Evolutionary conservation across 2,888 invertebrate genomes (phyloP).

Genomic region (Gasteruption jaculator): DNA sequence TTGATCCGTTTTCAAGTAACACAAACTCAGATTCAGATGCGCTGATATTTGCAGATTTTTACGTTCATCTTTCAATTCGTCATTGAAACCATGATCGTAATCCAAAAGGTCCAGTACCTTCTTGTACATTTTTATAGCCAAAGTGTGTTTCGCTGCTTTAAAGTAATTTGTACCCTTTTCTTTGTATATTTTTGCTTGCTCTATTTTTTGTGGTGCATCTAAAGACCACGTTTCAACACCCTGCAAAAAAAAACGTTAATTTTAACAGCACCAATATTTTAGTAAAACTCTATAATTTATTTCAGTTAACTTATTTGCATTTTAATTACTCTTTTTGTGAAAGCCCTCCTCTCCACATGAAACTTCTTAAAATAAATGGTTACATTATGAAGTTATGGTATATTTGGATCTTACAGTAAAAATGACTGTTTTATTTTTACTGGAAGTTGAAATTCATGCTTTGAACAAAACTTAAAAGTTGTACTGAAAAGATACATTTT

Average conservation of each 20-base stretch:
- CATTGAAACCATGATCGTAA: constrained; percentile 21
- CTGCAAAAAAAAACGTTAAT: constrained; percentile 49
- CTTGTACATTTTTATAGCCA: constrained; percentile 86
- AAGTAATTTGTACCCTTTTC: constrained; percentile 89
- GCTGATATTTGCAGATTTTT: constrained; percentile 64
- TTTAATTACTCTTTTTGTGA: no score
- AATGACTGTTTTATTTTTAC: no score
- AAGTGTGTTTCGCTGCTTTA: constrained; percentile 68
- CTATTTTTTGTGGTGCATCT: constrained; percentile 72
- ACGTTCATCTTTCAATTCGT: constrained; percentile 49
- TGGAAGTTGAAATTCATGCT: no score
- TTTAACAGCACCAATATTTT: no score
- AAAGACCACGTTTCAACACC: constrained; percentile 80
- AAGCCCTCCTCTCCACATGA: no score
- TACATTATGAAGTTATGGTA: no score
- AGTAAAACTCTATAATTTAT: no score
- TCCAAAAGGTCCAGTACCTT: constrained; percentile 67
- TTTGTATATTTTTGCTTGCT: constrained; percentile 77
- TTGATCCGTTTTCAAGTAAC: constrained; percentile 72
- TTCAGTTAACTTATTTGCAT: no score
- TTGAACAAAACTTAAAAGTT: no score
- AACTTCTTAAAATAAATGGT: no score
- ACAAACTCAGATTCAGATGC: constrained; percentile 78
- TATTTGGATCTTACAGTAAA: no score
- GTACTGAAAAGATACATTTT: no score